Conservation (phyloP, 2,888 invertebrate genomes). For the Aplocera efformata region DNA sequence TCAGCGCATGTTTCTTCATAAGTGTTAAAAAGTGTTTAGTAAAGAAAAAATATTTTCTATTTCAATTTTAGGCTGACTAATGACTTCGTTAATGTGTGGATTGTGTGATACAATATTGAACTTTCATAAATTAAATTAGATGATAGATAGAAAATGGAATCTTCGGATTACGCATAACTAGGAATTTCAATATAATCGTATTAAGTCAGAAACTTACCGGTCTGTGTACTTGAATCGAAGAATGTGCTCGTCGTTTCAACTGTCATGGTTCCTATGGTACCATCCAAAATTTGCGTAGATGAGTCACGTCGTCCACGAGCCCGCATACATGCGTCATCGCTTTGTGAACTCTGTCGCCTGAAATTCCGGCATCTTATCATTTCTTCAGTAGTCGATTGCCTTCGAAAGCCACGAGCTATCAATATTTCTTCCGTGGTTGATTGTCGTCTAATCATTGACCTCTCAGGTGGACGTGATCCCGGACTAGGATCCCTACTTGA, state of each 20-base stretch:
- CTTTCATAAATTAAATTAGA: no score
- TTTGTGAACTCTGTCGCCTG: slow-evolving; percentile 93
- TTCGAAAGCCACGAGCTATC: slow-evolving; percentile 92
- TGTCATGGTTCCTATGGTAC: slow-evolving; percentile 95
- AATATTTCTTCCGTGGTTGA: slow-evolving; percentile 95
- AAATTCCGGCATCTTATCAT: slow-evolving; percentile 96
- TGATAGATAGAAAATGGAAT: no score
- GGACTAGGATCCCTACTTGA: slow-evolving; percentile 92
- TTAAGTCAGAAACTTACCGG: slow-evolving; percentile 83
- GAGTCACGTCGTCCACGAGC: slow-evolving; percentile 90
- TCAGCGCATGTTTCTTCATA: slow-evolving; percentile 20
- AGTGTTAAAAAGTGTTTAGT: no score
- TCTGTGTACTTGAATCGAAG: slow-evolving; percentile 95
- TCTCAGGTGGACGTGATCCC: slow-evolving; percentile 81
- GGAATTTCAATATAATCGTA: not conserved
- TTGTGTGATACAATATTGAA: no score
- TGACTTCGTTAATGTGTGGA: not conserved
- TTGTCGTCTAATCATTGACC: slow-evolving; percentile 90
- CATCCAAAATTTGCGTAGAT: slow-evolving; percentile 93
- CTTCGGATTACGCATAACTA: no score
- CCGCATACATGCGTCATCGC: slow-evolving; percentile 87
- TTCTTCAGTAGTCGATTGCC: slow-evolving; percentile 95
- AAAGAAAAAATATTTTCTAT: slow-evolving; percentile 1
- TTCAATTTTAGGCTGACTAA: not conserved
- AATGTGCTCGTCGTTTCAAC: slow-evolving; percentile 95